phyloP scores from a whole-genome alignment of 2,113 vertebrate genomes.

The Procavia capensis region DNA sequence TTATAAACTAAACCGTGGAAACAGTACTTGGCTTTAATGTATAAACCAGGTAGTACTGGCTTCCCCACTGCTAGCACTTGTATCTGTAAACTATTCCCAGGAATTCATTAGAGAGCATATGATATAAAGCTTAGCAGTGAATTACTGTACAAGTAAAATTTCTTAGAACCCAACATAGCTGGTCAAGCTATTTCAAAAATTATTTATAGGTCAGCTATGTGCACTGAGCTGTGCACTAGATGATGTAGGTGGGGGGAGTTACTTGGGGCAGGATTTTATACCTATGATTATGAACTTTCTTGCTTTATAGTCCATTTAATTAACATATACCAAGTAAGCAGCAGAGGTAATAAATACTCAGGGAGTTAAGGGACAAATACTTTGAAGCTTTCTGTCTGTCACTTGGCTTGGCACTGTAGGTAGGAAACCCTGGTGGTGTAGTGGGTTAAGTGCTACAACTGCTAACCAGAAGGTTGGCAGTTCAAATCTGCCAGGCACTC shows the following conservation, averaged over 20 bases:
- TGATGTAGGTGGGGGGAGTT: background rate
- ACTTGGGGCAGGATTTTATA: background rate
- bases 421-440: no score
- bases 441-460: no score
- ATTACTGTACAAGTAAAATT: background rate
- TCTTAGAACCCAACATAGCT: background rate
- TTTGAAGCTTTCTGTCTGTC: background rate
- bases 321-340: background rate
- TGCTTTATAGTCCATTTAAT: background rate
- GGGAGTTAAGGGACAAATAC: background rate
- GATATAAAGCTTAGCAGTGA: background rate
- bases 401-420: no score
- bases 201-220: background rate
- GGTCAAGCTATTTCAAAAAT: background rate
- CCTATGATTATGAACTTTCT: background rate
- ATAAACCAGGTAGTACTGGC: background rate
- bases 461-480: no score
- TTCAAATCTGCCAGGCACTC: no score
- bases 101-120: constrained; percentile 20
- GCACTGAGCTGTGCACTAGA: background rate
- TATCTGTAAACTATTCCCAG: constrained; percentile 25
- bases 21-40: constrained; percentile 25
- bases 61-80: constrained; percentile 34
- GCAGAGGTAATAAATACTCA: background rate
- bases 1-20: constrained; percentile 58